A percentile compares a stretch with the other conserved stretches of the same genome.
phyloP scores from a whole-genome alignment of 2,888 invertebrate species.

The Tachina lurida region DNA sequence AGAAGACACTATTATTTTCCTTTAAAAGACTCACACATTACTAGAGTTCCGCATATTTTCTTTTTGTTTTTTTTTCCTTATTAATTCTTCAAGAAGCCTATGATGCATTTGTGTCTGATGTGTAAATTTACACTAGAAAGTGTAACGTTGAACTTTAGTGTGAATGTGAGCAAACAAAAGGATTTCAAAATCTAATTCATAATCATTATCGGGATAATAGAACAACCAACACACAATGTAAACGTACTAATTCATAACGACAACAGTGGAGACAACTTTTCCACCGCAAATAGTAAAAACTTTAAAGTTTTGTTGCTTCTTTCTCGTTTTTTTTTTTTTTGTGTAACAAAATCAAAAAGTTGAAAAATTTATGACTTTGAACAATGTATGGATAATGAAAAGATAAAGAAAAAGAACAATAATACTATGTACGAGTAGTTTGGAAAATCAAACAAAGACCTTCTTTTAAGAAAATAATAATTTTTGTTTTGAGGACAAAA shows the following conservation, averaged over 20 bases:
- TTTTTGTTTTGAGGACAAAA: neutral
- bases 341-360: slow-evolving; percentile 46
- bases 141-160: slow-evolving; percentile 64
- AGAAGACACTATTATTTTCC: slow-evolving; percentile 61
- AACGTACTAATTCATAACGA: neutral
- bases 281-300: slow-evolving; percentile 20
- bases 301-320: slow-evolving; percentile 1
- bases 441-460: slow-evolving; percentile 20
- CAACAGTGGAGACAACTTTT: slow-evolving; percentile 10
- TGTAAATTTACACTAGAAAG: slow-evolving; percentile 62
- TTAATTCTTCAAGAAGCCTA: slow-evolving; percentile 7
- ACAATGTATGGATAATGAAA: neutral
- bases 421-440: neutral
- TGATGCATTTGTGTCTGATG: neutral
- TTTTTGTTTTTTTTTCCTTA: neutral
- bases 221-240: neutral
- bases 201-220: slow-evolving; percentile 31
- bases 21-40: slow-evolving; percentile 8
- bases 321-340: neutral
- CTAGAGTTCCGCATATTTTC: neutral
- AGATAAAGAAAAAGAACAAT: slow-evolving; percentile 5
- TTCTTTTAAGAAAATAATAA: slow-evolving; percentile 31
- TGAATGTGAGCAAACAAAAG: slow-evolving; percentile 34
- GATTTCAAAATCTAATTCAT: slow-evolving; percentile 48
- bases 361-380: slow-evolving; percentile 30